phyloP scores from a whole-genome alignment of 2,888 invertebrate species.

The Trachelus iudaicus region DNA sequence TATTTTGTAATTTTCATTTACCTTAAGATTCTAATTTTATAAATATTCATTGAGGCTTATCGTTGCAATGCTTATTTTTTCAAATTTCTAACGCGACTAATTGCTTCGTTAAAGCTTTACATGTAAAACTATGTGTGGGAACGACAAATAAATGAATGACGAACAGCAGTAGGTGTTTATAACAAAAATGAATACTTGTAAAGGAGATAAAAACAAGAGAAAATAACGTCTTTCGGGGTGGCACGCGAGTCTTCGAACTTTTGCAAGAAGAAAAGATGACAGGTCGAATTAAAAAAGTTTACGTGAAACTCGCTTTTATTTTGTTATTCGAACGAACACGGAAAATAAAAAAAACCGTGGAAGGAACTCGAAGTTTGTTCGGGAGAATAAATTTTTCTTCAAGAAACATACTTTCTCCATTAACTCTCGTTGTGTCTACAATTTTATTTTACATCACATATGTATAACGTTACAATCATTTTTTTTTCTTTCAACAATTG shows the following conservation, averaged over 20 bases:
- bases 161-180: not conserved
- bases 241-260: not conserved
- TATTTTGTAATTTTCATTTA: not conserved
- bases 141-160: not conserved
- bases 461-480: not conserved
- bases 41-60: not conserved
- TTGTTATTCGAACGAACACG: not conserved
- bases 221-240: not conserved
- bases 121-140: not conserved
- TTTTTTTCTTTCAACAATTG: not conserved
- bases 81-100: not conserved
- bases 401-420: not conserved
- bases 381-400: not conserved
- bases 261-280: not conserved
- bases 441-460: not conserved
- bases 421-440: not conserved
- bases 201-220: not conserved
- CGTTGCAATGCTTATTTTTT: not conserved
- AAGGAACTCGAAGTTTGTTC: not conserved
- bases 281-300: not conserved
- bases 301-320: not conserved
- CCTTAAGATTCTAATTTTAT: not conserved
- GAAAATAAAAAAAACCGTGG: not conserved
- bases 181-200: not conserved
- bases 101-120: not conserved